Evolutionary conservation across 2,113 vertebrate species (phyloP).

Genomic region (Sinocyclocheilus rhinocerous): DNA sequence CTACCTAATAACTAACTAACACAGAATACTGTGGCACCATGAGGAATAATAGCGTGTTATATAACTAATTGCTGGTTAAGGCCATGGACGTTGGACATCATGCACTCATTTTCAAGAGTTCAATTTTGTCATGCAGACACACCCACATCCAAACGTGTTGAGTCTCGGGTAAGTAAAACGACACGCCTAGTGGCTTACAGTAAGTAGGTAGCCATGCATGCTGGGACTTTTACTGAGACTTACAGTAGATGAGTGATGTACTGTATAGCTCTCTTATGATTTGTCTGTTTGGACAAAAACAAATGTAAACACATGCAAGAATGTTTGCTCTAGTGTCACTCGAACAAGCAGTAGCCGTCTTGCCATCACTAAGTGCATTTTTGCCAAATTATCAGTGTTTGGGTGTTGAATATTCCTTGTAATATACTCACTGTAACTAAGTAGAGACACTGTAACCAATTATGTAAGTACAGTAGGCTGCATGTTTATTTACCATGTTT

Average conservation of each 20-base stretch:
- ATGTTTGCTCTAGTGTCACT: not conserved
- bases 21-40: not conserved
- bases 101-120: not conserved
- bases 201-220: not conserved
- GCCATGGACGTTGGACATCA: not conserved
- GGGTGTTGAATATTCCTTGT: not conserved
- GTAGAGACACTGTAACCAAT: not conserved
- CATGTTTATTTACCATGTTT: not conserved
- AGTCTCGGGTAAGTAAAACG: not conserved
- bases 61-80: not conserved
- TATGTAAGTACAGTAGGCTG: not conserved
- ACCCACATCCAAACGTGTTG: slow-evolving; percentile 5
- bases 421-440: not conserved
- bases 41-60: not conserved
- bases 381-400: not conserved
- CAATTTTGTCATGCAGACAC: not conserved
- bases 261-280: not conserved
- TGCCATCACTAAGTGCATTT: not conserved
- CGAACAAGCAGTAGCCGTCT: not conserved
- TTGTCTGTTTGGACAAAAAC: too few relatives aligned
- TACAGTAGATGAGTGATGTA: not conserved
- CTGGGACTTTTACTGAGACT: not conserved
- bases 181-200: not conserved
- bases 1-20: not conserved
- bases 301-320: slow-evolving; percentile 12